Conservation (phyloP, 1,140 invertebrate genomes). For the Ostrea denselamellosa region DNA sequence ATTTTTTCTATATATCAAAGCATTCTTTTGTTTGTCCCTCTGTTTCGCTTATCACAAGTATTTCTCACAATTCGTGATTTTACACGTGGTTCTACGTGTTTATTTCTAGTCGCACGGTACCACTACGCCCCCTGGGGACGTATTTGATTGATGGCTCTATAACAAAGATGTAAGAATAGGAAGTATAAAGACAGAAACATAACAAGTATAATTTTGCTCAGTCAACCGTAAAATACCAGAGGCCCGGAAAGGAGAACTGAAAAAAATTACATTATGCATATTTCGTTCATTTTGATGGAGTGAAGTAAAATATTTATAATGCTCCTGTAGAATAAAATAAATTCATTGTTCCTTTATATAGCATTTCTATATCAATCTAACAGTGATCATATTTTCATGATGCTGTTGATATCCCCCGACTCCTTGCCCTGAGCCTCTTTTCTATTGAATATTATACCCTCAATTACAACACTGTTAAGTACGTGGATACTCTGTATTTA, state of each 20-base stretch:
- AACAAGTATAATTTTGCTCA: neutral
- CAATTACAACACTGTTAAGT: neutral
- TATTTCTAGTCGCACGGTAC: neutral
- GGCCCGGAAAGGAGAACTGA: neutral
- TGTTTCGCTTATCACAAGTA: too few relatives aligned
- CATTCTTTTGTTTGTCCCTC: too few relatives aligned
- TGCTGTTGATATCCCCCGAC: neutral
- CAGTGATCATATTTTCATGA: too few relatives aligned
- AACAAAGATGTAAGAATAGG: constrained; percentile 25
- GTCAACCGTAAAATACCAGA: neutral
- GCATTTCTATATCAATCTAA: too few relatives aligned
- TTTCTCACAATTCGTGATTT: too few relatives aligned
- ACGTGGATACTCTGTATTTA: neutral
- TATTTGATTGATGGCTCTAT: neutral
- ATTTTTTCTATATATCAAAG: too few relatives aligned
- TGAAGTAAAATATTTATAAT: too few relatives aligned
- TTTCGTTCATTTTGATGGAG: too few relatives aligned
- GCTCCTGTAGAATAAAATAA: too few relatives aligned
- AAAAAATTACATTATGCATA: neutral
- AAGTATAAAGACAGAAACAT: neutral
- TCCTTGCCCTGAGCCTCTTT: neutral
- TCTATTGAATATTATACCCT: neutral
- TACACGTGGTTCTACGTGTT: neutral
- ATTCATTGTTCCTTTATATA: too few relatives aligned
- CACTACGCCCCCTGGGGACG: neutral